These are phyloP conservation scores for Chalcosyrphus nemorum DNA, from an alignment of 2,888 invertebrate genomes.

Conservation along the genomic window DNA sequence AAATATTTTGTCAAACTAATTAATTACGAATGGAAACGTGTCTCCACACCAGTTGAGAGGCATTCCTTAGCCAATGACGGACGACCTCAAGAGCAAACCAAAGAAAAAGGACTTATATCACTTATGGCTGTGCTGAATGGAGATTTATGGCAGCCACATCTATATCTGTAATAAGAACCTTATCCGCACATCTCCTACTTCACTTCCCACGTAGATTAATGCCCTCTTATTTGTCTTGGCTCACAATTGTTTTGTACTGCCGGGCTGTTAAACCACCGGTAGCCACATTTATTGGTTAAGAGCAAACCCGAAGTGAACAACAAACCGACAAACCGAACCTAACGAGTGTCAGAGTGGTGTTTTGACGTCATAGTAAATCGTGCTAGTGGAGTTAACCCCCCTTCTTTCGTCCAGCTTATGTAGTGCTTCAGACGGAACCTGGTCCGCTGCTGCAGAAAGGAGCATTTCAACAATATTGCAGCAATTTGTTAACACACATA, in stretches of 20 bases:
- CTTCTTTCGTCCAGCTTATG: neutral
- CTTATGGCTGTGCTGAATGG: slow-evolving; percentile 65
- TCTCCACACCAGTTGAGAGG: neutral
- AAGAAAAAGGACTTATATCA: slow-evolving; percentile 56
- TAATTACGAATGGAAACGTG: slow-evolving; percentile 40
- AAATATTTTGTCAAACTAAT: slow-evolving; percentile 57
- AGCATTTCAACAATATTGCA: slow-evolving; percentile 69
- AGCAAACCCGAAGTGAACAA: slow-evolving; percentile 49
- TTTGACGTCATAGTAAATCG: slow-evolving; percentile 70
- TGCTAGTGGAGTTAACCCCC: slow-evolving; percentile 15
- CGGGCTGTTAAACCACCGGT: slow-evolving; percentile 52
- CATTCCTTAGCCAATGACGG: neutral
- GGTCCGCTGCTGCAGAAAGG: slow-evolving; percentile 64
- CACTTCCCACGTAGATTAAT: slow-evolving; percentile 61
- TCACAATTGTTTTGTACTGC: slow-evolving; percentile 62
- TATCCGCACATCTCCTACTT: slow-evolving; percentile 46
- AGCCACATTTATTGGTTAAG: slow-evolving; percentile 68
- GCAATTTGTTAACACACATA: slow-evolving; percentile 68
- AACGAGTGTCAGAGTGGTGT: slow-evolving; percentile 64
- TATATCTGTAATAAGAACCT: slow-evolving; percentile 52
- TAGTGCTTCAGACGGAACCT: slow-evolving; percentile 16
- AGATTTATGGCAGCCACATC: slow-evolving; percentile 69
- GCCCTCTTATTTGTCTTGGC: slow-evolving; percentile 66
- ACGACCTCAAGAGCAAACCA: neutral
- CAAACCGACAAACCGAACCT: slow-evolving; percentile 60